Evolutionary conservation across 2,797 vertebrate genomes (phyloP).

Genomic region (Mormyrops boulengeri): DNA sequence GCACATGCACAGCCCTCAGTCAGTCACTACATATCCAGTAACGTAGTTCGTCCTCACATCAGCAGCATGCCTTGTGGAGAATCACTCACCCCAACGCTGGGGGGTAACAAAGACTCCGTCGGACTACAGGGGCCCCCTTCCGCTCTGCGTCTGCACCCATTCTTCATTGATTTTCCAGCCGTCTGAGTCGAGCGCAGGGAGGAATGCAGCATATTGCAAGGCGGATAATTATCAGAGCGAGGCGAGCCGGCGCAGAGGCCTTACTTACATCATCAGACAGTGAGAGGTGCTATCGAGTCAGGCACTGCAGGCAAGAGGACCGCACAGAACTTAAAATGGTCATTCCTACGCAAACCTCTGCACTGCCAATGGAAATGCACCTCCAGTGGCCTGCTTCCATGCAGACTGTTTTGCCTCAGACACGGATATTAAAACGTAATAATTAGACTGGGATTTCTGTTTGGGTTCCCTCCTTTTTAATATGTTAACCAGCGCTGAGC

Average conservation of each 20-base stretch:
- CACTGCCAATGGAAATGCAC: not conserved
- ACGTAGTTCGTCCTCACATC: not conserved
- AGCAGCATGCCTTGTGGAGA: not conserved
- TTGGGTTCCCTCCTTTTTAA: not conserved
- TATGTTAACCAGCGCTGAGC: slow-evolving; percentile 7
- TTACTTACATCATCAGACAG: not conserved
- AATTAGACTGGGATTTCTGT: slow-evolving; percentile 1
- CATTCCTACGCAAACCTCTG: not conserved
- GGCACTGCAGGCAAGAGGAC: not conserved
- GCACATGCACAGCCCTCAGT: not conserved
- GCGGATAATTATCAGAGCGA: not conserved
- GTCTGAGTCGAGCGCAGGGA: not conserved
- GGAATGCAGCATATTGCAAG: not conserved
- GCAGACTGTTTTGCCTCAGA: not conserved
- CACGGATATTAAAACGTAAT: slow-evolving; percentile 8
- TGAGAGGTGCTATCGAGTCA: not conserved
- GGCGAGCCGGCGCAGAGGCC: not conserved
- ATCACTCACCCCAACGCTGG: not conserved
- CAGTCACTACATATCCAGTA: not conserved
- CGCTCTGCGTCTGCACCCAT: not conserved
- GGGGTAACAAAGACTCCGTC: not conserved
- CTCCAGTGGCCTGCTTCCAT: not conserved
- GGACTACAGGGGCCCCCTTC: not conserved
- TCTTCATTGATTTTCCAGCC: not conserved
- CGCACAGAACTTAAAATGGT: not conserved